phyloP scores from a whole-genome alignment of 2,113 vertebrate genomes.

The Trachemys scripta region DNA sequence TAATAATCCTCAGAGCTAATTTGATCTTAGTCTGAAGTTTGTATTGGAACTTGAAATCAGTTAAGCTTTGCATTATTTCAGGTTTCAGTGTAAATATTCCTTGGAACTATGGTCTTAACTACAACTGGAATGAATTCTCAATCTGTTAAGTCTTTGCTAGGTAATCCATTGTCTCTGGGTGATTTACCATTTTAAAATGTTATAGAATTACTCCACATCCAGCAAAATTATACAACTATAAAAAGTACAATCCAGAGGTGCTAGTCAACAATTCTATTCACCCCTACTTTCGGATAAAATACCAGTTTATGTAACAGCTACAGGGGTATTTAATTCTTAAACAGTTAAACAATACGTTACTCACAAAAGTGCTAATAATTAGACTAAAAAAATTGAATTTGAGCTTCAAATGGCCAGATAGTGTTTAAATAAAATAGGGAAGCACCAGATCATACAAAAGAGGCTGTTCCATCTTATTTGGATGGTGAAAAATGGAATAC shows the following conservation, averaged over 20 bases:
- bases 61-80: not conserved
- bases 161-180: not conserved
- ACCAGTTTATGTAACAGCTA: not conserved
- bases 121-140: not conserved
- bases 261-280: not conserved
- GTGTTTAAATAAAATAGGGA: not conserved
- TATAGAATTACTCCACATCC: not conserved
- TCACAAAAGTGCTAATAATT: not conserved
- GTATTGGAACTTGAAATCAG: not conserved
- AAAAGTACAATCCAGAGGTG: not conserved
- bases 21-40: not conserved
- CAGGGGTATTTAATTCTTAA: not conserved
- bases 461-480: not conserved
- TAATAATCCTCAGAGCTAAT: not conserved
- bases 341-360: not conserved
- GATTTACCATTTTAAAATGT: not conserved
- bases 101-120: not conserved
- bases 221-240: not conserved
- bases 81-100: not conserved
- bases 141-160: not conserved
- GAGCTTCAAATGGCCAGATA: not conserved
- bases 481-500: not conserved
- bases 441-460: not conserved
- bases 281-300: not conserved
- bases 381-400: not conserved